phyloP scores from a whole-genome alignment of 2,113 vertebrate genomes.

The Orycteropus afer region DNA sequence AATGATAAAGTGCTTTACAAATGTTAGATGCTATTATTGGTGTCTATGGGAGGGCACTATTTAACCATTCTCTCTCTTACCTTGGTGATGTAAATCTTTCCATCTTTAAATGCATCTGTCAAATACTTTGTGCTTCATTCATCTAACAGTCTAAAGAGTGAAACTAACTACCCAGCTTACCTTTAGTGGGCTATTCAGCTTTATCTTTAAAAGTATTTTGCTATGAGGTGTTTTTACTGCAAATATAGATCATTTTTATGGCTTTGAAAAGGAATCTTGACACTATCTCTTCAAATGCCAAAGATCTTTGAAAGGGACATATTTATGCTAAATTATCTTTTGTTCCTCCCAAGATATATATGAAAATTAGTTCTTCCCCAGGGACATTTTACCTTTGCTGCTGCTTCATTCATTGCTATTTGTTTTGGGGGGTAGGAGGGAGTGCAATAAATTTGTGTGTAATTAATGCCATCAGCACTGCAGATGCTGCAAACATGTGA shows the following conservation, averaged over 20 bases:
- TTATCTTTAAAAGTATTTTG: conserved; percentile 44
- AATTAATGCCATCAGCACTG: conserved; percentile 62
- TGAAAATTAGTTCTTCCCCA: conserved; percentile 56
- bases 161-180: neutral
- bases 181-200: neutral
- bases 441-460: conserved; percentile 53
- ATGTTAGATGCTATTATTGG: neutral
- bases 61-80: neutral
- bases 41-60: neutral
- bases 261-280: conserved; percentile 37
- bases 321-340: conserved; percentile 52
- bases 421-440: conserved; percentile 10
- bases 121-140: neutral
- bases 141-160: neutral
- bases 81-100: neutral
- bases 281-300: conserved; percentile 31
- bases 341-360: conserved; percentile 35
- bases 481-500: conserved; percentile 43
- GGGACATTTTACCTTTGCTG: conserved; percentile 58
- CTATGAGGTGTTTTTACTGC: neutral
- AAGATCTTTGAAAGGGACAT: conserved; percentile 49
- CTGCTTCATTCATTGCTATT: conserved; percentile 52
- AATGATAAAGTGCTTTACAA: conserved; percentile 64
- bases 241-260: neutral
- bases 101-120: neutral